Evolutionary conservation across 2,888 invertebrate species (phyloP).

Genomic region (Cephus runcator): DNA sequence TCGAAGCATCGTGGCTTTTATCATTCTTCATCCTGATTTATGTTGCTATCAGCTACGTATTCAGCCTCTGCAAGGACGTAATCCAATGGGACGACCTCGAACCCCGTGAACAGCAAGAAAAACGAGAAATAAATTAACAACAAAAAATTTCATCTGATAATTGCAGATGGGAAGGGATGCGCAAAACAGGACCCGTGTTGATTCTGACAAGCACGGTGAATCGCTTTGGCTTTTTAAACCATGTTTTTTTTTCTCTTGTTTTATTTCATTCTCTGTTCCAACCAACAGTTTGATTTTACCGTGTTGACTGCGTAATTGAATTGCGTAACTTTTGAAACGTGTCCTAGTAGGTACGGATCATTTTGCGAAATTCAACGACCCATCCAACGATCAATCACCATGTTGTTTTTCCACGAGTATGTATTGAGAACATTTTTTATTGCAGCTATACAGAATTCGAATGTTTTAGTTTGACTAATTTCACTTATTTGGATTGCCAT

Average conservation of each 20-base stretch:
- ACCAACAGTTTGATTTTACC: not conserved
- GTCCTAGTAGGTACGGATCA: not conserved
- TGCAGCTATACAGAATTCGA: too few relatives aligned
- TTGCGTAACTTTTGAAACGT: slow-evolving; percentile 24
- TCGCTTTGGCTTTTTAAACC: slow-evolving; percentile 8
- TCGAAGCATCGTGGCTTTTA: not conserved
- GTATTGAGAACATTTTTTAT: not conserved
- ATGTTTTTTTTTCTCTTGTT: slow-evolving; percentile 8
- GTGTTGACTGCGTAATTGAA: slow-evolving; percentile 17
- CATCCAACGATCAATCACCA: not conserved
- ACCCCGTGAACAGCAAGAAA: not conserved
- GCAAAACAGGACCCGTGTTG: not conserved
- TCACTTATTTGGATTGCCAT: too few relatives aligned
- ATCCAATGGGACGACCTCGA: not conserved
- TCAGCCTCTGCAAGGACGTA: not conserved
- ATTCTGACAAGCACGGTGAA: not conserved
- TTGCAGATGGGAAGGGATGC: not conserved
- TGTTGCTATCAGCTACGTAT: not conserved
- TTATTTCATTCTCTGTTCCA: slow-evolving; percentile 14
- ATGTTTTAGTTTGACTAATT: too few relatives aligned
- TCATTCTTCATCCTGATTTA: not conserved
- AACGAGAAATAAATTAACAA: not conserved
- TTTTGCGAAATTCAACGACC: not conserved
- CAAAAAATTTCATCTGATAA: not conserved
- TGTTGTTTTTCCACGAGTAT: not conserved